Conservation (phyloP, 35 echinoderm and acorn worm genomes). For the Heliocidaris tuberculata region DNA sequence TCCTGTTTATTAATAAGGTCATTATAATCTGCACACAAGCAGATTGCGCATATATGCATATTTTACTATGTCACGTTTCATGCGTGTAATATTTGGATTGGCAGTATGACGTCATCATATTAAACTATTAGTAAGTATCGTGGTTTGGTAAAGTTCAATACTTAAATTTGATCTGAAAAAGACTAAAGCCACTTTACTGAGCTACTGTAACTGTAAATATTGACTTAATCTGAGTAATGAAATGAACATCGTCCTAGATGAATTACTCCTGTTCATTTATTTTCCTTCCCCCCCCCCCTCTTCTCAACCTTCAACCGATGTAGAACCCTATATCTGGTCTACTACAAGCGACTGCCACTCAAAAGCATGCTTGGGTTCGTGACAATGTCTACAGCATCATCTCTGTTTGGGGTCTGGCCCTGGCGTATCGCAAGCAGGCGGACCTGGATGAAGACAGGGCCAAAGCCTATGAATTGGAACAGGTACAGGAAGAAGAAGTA, state of each 20-base stretch:
- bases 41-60: no score
- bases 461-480: conserved; percentile 92
- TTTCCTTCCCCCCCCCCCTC: neutral
- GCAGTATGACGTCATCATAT: neutral
- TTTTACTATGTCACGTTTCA: no score
- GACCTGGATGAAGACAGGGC: conserved; percentile 97
- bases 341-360: conserved; percentile 64
- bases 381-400: conserved; percentile 97
- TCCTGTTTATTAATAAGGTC: no score
- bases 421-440: conserved; percentile 93
- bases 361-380: conserved; percentile 92
- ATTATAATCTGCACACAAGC: no score
- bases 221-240: neutral
- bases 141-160: neutral
- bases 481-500: conserved; percentile 50
- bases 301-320: neutral
- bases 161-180: neutral
- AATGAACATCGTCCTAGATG: neutral
- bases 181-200: neutral
- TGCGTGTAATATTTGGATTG: no score
- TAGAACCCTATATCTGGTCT: conserved; percentile 91
- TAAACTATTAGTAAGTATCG: neutral
- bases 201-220: no score
- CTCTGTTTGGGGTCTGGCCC: conserved; percentile 86
- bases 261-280: neutral